Evolutionary conservation across 2,888 invertebrate species (phyloP).

Genomic region (Athalia rosae): DNA sequence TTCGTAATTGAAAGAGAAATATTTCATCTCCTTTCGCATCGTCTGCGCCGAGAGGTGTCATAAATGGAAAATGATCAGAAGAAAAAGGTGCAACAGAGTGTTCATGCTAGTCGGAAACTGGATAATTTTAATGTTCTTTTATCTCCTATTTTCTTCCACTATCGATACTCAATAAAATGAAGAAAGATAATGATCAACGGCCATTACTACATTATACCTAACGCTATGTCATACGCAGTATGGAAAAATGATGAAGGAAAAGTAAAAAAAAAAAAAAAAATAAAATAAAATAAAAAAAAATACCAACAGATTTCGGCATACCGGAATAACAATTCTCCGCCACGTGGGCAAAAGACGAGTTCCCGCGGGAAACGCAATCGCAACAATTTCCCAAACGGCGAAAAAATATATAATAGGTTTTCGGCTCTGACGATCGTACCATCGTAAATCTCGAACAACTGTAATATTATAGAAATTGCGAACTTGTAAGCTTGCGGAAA

Average conservation of each 20-base stretch:
- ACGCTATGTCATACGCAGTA: constrained; percentile 60
- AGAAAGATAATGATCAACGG: constrained; percentile 61
- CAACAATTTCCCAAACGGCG: constrained; percentile 27
- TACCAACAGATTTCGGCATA: constrained; percentile 70
- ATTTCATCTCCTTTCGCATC: too few species aligned
- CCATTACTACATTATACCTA: constrained; percentile 66
- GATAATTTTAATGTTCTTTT: neutral
- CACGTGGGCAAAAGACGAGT: constrained; percentile 45
- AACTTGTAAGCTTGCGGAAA: too few species aligned
- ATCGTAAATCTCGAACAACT: constrained; percentile 47
- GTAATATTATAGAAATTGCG: too few species aligned
- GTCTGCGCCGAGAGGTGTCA: too few species aligned
- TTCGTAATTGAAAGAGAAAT: too few species aligned
- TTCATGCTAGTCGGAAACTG: neutral
- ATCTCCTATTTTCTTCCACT: neutral
- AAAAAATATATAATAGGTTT: constrained; percentile 64
- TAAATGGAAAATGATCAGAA: too few species aligned
- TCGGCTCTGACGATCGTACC: constrained; percentile 55
- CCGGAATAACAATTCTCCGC: constrained; percentile 64
- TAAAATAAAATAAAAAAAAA: constrained; percentile 57
- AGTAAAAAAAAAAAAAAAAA: constrained; percentile 59
- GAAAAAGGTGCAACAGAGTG: too few species aligned
- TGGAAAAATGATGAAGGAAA: too few species aligned
- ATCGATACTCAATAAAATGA: neutral
- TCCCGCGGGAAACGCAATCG: constrained; percentile 1